Evolutionary conservation across 1,140 invertebrate species (phyloP), one percentile per base, ranked within the genome.

Genomic region (Drosophila micromelanica): DNA sequence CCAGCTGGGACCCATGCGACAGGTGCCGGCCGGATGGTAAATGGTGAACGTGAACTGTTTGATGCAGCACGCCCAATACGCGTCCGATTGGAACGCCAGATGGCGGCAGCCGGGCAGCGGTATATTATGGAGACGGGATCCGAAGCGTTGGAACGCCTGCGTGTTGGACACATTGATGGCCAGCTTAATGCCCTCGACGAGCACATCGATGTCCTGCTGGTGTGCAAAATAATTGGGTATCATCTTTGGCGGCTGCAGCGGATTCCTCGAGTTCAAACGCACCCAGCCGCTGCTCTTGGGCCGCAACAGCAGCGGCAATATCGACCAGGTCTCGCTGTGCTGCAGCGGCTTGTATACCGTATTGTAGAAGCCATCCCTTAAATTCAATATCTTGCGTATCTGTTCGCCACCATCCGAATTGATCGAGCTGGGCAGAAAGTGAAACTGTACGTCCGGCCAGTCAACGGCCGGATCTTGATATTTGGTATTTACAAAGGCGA

Each of bases 191-290:
- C 96, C 97, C 82, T 97, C 96, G 0, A 96, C 95, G 5, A 98
- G 81, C 0, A 95, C 93, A 71, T 95, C 92, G 11, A 97, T 93
- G 73, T 98, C 97, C 76, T 96, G 94, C 65, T 94, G 95, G 73
- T 97, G 95, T 0, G 96, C 95, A 81, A 98, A 96, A 80, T 98
- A 98, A 80, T 98, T 98, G 0, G 98, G 97, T 91, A 97, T 96
- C n/a, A 99, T 96, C 3, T 96, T 94, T 0, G 98, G 98, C 78
- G 96, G 94, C 2, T 96, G 94, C 8, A 95, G 94, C 0, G 98
- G 98, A 92, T 99, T 96, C 27, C 92, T 93, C 35, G 94, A 96
- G 63, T 94, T 95, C 1, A 98, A 85, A n/a, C 95, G 94, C 5
- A 98, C 93, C 94, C 95, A 95, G 0, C 98, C 98, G 0, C 94